Evolutionary conservation across 2,113 vertebrate species (phyloP), one percentile per base, ranked within the genome.

Genomic region (Myrmophylax atrothorax): DNA sequence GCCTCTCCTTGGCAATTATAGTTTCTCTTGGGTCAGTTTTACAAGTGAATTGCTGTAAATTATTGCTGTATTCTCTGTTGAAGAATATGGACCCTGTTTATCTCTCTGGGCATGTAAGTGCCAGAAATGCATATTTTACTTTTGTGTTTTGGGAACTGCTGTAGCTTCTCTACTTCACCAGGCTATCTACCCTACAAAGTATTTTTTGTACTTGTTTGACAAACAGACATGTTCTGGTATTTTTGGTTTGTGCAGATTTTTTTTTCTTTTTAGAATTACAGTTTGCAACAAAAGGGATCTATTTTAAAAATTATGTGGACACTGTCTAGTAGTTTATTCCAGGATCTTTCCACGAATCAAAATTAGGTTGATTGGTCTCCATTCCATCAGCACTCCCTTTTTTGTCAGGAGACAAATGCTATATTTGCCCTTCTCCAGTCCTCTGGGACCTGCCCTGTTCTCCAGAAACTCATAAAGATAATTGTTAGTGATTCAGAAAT

Each of bases 401-500:
- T 29, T 81, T 33, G 18, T 46, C 25, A 72, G 68, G 74, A 82
- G 60, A 44, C 5, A 60, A 49, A 87, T 76, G 50, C 58, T 90
- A 0, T 76, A 40, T 73, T 80, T 96, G 70, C 19, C n/a, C 58
- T 94, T 93, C 35, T 87, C 2, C n/a, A 52, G 28, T 88, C 70
- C 55, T 68, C 50, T 66, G 58, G 60, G 78, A 83, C 55, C 23
- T 83, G 49, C 46, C 9, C 17, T 85, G 66, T 73, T 33, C 33
- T 96, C 58, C 49, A 90, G 70, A 83, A 90, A 18, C 82, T 80
- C 75, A 42, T 95, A 80, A 91, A 94, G 38, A 68, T 92, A 69
- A 88, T 85, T 56, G 38, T 80, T 85, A 83, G 62, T 90, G 50
- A 69, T 83, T 76, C 42, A 80, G 62, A 94, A 93, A 73, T 85